Evolutionary conservation across 1,140 invertebrate genomes (phyloP).

Genomic region (Pteromalus puparum): DNA sequence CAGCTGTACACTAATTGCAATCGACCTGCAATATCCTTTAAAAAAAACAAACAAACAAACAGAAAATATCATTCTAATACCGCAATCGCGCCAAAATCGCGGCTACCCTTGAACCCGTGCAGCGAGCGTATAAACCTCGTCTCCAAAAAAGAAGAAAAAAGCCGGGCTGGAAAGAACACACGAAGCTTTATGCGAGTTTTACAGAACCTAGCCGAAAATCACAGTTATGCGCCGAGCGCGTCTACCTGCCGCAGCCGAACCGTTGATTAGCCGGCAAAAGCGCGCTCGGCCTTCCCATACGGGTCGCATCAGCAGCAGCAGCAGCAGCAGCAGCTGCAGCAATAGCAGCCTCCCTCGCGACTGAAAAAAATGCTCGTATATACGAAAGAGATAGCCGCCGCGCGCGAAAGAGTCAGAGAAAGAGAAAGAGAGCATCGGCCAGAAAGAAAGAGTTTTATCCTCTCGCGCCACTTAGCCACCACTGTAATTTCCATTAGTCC

Average conservation of each 20-base stretch:
- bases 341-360: constrained; percentile 1
- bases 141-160: background rate
- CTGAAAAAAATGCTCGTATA: constrained; percentile 1
- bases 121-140: background rate
- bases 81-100: background rate
- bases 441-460: constrained; percentile 43
- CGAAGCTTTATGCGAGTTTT: constrained; percentile 1
- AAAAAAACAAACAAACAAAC: too few species aligned
- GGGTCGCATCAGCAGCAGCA: background rate
- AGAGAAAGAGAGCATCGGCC: background rate
- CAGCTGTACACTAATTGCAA: too few species aligned
- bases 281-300: constrained; percentile 42
- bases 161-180: background rate
- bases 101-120: background rate
- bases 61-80: too few species aligned
- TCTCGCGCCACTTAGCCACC: constrained; percentile 52
- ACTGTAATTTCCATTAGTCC: constrained; percentile 53
- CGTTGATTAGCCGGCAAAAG: constrained; percentile 45
- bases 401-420: constrained; percentile 5
- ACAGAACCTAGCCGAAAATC: constrained; percentile 36
- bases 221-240: constrained; percentile 34
- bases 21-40: too few species aligned
- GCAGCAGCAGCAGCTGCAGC: too few species aligned
- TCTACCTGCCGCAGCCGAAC: constrained; percentile 29
- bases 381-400: constrained; percentile 18